Percentiles rank a stretch among this genome's conserved stretches.
phyloP scores from a whole-genome alignment of 2,888 invertebrate species.

The Acrobasis consociella region DNA sequence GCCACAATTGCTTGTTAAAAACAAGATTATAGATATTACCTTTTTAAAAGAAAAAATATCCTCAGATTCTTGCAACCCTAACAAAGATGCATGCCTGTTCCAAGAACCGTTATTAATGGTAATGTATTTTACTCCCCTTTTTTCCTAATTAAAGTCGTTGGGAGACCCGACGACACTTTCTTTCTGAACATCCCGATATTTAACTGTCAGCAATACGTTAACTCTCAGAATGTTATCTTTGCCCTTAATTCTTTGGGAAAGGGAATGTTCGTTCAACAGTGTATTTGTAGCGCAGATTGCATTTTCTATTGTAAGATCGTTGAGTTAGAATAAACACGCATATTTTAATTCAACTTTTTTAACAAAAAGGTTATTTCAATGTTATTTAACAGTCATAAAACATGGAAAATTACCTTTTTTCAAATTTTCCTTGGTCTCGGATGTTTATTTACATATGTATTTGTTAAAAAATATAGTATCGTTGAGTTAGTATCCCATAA shows the following conservation, averaged over 20 bases:
- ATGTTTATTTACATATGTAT: too few relatives aligned
- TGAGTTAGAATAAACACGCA: neutral
- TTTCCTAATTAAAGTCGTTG: conserved; percentile 20
- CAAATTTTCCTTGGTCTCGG: too few relatives aligned
- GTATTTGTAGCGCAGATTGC: neutral
- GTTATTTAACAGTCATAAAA: neutral
- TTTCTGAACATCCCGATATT: neutral
- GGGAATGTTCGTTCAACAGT: neutral
- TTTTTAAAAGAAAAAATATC: too few relatives aligned
- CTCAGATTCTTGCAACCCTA: neutral
- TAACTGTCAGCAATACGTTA: conserved; percentile 16
- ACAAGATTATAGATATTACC: too few relatives aligned
- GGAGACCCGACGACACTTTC: conserved; percentile 7
- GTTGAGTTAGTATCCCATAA: too few relatives aligned
- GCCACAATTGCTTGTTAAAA: too few relatives aligned
- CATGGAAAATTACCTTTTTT: too few relatives aligned
- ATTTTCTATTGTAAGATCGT: neutral
- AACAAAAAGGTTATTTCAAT: neutral
- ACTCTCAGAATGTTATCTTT: conserved; percentile 16
- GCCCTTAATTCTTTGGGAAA: conserved; percentile 1
- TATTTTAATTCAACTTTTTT: too few relatives aligned
- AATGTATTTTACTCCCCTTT: conserved; percentile 21
- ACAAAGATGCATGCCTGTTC: conserved; percentile 15
- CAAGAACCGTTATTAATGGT: conserved; percentile 19
- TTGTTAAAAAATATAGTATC: too few relatives aligned